phyloP scores from a whole-genome alignment of 2,797 vertebrate species.

The Danio tinwini region DNA sequence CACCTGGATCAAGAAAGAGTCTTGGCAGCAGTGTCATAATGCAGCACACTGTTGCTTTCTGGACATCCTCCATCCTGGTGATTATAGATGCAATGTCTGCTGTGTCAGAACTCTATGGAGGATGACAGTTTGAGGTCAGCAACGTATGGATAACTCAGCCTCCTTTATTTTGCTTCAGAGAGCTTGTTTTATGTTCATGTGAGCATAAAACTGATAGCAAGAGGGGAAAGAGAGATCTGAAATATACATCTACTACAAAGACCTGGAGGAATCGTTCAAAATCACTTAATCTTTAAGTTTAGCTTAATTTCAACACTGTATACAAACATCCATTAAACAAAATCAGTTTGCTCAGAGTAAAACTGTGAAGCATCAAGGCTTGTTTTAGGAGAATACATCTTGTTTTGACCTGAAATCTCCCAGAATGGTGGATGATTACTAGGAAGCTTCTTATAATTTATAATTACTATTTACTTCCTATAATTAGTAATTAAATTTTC shows the following conservation, averaged over 20 bases:
- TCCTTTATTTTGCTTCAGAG: conserved; percentile 8
- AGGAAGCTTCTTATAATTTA: too few species aligned
- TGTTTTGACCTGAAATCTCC: neutral
- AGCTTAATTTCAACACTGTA: neutral
- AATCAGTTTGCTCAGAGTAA: neutral
- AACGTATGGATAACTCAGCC: conserved; percentile 23
- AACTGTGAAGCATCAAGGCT: neutral
- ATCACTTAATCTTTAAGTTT: neutral
- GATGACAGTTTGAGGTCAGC: conserved; percentile 61
- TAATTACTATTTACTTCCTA: neutral
- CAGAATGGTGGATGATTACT: neutral
- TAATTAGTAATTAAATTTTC: too few species aligned
- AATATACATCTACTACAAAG: conserved; percentile 12
- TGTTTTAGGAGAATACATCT: neutral
- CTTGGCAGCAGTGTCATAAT: conserved; percentile 53
- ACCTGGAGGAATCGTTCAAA: conserved; percentile 17
- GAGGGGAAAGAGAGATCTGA: conserved; percentile 41
- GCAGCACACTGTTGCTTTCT: conserved; percentile 43
- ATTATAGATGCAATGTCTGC: conserved; percentile 47
- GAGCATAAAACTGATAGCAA: conserved; percentile 18
- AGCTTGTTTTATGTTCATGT: conserved; percentile 26
- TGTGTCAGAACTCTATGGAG: conserved; percentile 43
- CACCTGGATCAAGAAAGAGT: conserved; percentile 28
- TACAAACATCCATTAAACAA: neutral
- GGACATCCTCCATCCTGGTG: conserved; percentile 25